Evolutionary conservation across 1,140 invertebrate genomes (phyloP).

Genomic region (Diabrotica undecimpunctata): DNA sequence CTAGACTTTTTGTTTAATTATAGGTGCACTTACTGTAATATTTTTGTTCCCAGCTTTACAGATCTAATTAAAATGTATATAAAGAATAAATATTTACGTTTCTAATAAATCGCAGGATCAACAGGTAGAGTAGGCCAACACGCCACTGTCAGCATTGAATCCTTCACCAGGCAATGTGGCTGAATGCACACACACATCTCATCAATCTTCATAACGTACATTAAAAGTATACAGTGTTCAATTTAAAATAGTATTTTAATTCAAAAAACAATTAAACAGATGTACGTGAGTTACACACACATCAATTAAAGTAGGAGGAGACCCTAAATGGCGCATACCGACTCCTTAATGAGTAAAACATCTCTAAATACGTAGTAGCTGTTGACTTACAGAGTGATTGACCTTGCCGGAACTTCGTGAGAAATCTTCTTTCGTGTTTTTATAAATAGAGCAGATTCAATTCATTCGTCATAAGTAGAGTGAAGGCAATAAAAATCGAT

Average conservation of each 20-base stretch:
- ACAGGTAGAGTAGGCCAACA: too few relatives aligned
- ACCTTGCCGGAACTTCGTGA: too few relatives aligned
- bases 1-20: too few relatives aligned
- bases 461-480: too few relatives aligned
- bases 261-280: conserved; percentile 34
- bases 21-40: too few relatives aligned
- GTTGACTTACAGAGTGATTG: too few relatives aligned
- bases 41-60: too few relatives aligned
- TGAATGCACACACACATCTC: background rate
- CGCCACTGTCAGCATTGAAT: background rate
- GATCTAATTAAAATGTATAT: too few relatives aligned
- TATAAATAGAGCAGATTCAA: background rate
- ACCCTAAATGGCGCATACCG: conserved; percentile 30
- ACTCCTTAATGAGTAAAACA: conserved; percentile 31
- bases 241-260: conserved; percentile 24
- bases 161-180: background rate
- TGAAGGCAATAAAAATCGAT: too few relatives aligned
- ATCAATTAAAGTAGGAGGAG: conserved; percentile 32
- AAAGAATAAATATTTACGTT: too few relatives aligned
- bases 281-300: conserved; percentile 30
- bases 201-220: background rate
- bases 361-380: too few relatives aligned
- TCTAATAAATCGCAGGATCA: too few relatives aligned
- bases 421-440: background rate
- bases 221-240: background rate